These are phyloP conservation scores for Chrosomus eos DNA, from an alignment of 2,797 vertebrate genomes.

Conservation along the genomic window DNA sequence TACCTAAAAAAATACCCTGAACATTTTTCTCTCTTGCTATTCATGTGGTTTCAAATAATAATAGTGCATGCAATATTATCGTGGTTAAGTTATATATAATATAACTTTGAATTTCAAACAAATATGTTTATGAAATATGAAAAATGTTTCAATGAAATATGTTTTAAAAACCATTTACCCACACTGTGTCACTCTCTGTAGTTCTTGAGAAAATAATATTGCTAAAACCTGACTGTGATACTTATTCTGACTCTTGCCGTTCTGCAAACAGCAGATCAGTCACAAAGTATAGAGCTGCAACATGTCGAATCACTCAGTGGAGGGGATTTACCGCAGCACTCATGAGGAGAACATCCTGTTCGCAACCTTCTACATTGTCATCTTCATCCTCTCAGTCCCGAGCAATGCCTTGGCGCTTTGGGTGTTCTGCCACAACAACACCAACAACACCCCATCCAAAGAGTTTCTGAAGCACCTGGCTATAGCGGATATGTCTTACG, in stretches of 20 bases:
- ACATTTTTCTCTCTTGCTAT: not conserved
- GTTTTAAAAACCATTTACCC: not conserved
- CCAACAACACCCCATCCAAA: slow-evolving; percentile 64
- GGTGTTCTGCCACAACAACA: slow-evolving; percentile 69
- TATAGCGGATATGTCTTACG: slow-evolving; percentile 75
- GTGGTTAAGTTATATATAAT: not conserved
- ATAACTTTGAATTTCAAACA: not conserved
- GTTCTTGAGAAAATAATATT: not conserved
- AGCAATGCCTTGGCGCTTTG: slow-evolving; percentile 76
- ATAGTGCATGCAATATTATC: not conserved
- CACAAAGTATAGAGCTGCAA: slow-evolving; percentile 20
- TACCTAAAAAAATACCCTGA: too few species aligned
- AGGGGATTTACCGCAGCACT: slow-evolving; percentile 47
- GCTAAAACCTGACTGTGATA: not conserved
- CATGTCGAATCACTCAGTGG: slow-evolving; percentile 64
- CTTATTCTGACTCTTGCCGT: not conserved
- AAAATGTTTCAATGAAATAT: not conserved
- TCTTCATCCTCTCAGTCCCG: slow-evolving; percentile 76
- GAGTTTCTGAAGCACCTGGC: slow-evolving; percentile 76
- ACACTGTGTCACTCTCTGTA: not conserved
- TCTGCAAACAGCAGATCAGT: slow-evolving; percentile 51
- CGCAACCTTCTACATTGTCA: slow-evolving; percentile 71
- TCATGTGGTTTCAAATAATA: not conserved
- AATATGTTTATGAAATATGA: not conserved
- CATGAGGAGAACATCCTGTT: slow-evolving; percentile 69